phyloP scores from a whole-genome alignment of 2,888 invertebrate genomes.

The Caenorhabditis japonica region DNA sequence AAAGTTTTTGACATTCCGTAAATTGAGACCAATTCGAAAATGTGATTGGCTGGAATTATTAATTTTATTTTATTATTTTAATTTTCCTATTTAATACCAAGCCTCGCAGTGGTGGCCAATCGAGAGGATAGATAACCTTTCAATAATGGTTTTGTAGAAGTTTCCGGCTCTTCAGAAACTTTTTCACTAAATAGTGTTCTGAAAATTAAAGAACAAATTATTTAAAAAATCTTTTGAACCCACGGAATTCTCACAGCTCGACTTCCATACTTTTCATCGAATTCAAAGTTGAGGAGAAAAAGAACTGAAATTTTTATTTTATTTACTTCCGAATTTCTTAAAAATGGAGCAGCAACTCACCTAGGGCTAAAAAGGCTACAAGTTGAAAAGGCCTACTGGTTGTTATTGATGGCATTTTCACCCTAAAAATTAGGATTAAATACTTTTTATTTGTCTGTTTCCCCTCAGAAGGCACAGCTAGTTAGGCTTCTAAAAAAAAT shows the following conservation, averaged over 20 bases:
- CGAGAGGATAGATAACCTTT: conserved; percentile 25
- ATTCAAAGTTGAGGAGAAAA: conserved; percentile 12
- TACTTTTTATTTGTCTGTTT: too few relatives aligned
- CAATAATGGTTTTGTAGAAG: neutral
- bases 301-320: neutral
- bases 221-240: neutral
- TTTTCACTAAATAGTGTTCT: neutral
- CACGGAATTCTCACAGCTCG: neutral
- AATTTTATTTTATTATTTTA: neutral
- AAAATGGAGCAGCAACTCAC: neutral
- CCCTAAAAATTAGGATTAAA: too few relatives aligned
- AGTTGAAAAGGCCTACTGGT: too few relatives aligned
- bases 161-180: neutral
- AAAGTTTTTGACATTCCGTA: conserved; percentile 34
- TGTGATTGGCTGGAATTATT: conserved; percentile 31
- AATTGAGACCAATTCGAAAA: conserved; percentile 33
- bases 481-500: too few relatives aligned
- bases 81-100: conserved; percentile 25
- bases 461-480: too few relatives aligned
- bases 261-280: conserved; percentile 12
- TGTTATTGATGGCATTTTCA: too few relatives aligned
- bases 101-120: conserved; percentile 35
- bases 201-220: neutral
- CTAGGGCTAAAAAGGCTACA: neutral
- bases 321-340: too few relatives aligned